phyloP scores from a whole-genome alignment of 2,888 invertebrate genomes.

The Lithosia quadra region DNA sequence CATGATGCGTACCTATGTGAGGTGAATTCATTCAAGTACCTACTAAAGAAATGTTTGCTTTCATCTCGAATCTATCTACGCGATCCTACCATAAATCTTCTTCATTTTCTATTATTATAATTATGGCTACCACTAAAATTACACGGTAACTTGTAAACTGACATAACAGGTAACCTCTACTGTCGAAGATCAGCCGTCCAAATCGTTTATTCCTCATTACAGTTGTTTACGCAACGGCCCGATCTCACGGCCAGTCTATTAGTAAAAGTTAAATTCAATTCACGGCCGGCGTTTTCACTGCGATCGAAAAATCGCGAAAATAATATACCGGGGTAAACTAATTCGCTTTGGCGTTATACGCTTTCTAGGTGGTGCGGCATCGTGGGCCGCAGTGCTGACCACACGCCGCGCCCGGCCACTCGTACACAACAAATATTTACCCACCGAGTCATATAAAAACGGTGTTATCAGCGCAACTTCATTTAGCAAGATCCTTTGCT shows the following conservation, averaged over 20 bases:
- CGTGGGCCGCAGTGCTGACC: conserved; percentile 65
- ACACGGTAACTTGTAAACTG: background rate
- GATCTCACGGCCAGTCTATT: conserved; percentile 56
- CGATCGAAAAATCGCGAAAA: conserved; percentile 72
- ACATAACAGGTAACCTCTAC: conserved; percentile 29
- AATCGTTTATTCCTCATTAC: conserved; percentile 38
- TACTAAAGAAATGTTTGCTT: too few relatives aligned
- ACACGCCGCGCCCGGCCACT: conserved; percentile 63
- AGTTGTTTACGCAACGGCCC: conserved; percentile 64
- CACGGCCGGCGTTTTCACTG: conserved; percentile 76
- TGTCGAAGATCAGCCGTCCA: conserved; percentile 41
- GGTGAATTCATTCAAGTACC: too few relatives aligned
- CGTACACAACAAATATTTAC: conserved; percentile 67
- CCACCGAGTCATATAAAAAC: conserved; percentile 65
- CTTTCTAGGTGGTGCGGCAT: conserved; percentile 68
- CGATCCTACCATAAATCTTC: background rate
- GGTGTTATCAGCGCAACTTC: conserved; percentile 51
- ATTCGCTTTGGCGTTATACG: conserved; percentile 72
- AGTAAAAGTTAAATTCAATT: conserved; percentile 67
- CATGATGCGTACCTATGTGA: too few relatives aligned
- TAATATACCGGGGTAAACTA: conserved; percentile 61
- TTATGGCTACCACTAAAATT: background rate
- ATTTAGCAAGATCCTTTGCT: conserved; percentile 68
- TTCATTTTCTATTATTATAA: background rate
- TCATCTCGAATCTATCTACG: background rate